Evolutionary conservation across 1,140 invertebrate genomes (phyloP), one percentile per base, ranked within the genome.

Genomic region (Conus ventricosus): DNA sequence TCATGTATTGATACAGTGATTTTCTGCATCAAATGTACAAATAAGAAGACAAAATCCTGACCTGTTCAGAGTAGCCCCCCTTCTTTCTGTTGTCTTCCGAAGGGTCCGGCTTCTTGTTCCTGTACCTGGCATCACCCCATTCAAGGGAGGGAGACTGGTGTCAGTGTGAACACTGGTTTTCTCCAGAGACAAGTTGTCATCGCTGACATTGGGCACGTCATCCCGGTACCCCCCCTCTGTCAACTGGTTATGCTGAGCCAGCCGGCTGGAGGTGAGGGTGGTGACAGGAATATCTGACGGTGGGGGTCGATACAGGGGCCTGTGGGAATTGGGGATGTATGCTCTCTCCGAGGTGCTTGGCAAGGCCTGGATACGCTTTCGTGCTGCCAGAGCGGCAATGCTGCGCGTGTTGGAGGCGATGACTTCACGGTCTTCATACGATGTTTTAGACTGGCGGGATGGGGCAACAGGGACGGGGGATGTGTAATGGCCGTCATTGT

Each of bases 321-420:
- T 85, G 15, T 84, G 81, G 17, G 90, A 89, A n/a, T 89, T 20
- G 17, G 25, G 7, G 5, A 76, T 15, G 25, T 55, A 55, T 5
- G 53, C 54, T 89, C 78, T 88, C 7, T 92, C 92, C 39, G 39
- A 39, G 39, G 39, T 1, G 39, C 39, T 39, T 17, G 90, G 89
- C 53, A 90, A 90, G 15, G 89, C 92, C 82, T 92, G 90, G 51
- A 89, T 90, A n/a, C 92, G 89, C 85, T 94, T 94, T 78, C 90
- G 92, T 3, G 94, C 94, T 51, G 94, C 94, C 84, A 94, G 89
- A 13, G 94, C 94, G n/a, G 93, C 93, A 67, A 95, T 95, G 89
- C 90, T 94, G 51, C 94, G 90, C 17, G 94, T 95, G 78, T 93
- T 94, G 23, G 91, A 90, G 17, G 90, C 85, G 57, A 94, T 94